Conservation (phyloP, 2,888 invertebrate species). For the Torymus auratus region DNA sequence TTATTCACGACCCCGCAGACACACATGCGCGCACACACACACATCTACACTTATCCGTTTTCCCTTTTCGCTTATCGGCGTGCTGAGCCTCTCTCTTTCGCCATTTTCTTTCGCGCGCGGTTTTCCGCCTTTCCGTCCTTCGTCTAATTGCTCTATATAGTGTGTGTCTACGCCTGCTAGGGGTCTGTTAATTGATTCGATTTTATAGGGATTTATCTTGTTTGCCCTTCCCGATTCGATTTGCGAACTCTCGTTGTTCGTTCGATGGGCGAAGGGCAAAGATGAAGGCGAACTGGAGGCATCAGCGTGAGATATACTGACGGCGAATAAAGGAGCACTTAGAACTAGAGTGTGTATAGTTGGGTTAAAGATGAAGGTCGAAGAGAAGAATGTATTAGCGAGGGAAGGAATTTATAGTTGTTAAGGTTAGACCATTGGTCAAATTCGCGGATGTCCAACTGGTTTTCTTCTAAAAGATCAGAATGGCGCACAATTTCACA, state of each 20-base stretch:
- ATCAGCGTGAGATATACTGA: no score
- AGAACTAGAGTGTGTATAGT: no score
- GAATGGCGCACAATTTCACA: no score
- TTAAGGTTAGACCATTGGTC: no score
- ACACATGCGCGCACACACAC: not conserved
- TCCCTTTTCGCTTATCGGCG: constrained; percentile 40
- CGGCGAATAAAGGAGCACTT: no score
- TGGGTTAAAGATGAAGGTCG: no score
- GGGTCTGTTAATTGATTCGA: constrained; percentile 30
- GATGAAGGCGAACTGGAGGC: not conserved
- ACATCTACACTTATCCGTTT: constrained; percentile 42
- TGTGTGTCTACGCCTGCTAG: not conserved
- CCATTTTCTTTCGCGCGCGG: not conserved
- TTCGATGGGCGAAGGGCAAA: not conserved
- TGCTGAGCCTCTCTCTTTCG: not conserved
- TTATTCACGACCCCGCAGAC: constrained; percentile 54
- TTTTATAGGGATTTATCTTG: constrained; percentile 35
- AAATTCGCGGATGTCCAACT: no score
- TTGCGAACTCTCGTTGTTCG: not conserved
- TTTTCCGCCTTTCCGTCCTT: not conserved
- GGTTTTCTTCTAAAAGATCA: no score
- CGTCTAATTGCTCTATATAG: constrained; percentile 30
- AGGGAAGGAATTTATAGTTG: no score
- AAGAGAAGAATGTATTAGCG: no score
- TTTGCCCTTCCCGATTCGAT: constrained; percentile 11